These are phyloP conservation scores for Phalacrocorax carbo DNA, from an alignment of 2,113 vertebrate genomes.

Conservation along the genomic window DNA sequence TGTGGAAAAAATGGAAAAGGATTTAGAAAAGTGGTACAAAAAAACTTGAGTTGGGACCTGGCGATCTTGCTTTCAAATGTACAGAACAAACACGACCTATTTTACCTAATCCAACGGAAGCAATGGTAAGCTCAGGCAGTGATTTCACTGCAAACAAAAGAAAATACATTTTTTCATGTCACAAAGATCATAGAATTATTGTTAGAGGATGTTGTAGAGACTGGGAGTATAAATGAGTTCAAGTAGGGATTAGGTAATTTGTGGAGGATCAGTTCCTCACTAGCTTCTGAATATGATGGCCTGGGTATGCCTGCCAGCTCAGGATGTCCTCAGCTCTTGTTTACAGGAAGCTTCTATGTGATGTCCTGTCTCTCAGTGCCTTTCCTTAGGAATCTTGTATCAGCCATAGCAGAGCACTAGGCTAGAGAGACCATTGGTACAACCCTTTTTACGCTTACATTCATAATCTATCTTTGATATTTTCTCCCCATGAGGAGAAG, in stretches of 20 bases:
- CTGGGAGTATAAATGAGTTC: neutral
- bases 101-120: neutral
- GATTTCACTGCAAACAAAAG: neutral
- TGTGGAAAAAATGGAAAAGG: conserved; percentile 8
- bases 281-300: neutral
- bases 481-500: neutral
- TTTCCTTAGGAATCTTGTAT: neutral
- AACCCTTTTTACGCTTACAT: neutral
- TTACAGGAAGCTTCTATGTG: neutral
- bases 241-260: neutral
- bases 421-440: neutral
- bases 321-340: neutral
- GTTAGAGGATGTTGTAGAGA: neutral
- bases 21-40: neutral
- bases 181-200: neutral
- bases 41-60: neutral
- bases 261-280: neutral
- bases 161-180: neutral
- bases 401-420: neutral
- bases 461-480: neutral
- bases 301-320: neutral
- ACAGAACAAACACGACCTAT: neutral
- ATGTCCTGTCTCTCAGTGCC: neutral
- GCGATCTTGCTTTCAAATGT: neutral
- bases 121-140: neutral